Conservation (phyloP, 2,888 invertebrate species). For the Saturnia japonica region DNA sequence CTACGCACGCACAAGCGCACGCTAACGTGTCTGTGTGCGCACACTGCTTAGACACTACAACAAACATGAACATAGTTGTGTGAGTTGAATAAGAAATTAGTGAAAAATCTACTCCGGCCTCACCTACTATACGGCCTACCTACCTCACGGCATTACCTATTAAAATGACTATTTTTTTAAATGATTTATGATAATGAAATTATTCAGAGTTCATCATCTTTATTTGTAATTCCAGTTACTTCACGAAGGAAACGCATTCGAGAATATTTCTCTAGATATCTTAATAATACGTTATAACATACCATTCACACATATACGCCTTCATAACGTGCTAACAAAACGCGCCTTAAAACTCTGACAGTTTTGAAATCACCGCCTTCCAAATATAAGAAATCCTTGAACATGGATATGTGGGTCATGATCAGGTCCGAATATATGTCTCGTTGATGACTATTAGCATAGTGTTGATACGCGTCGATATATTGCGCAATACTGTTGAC, state of each 20-base stretch:
- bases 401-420: conserved; percentile 78
- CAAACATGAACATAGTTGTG: conserved; percentile 38
- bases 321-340: conserved; percentile 59
- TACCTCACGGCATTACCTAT: conserved; percentile 4
- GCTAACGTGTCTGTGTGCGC: conserved; percentile 42
- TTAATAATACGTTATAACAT: conserved; percentile 30
- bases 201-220: neutral
- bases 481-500: conserved; percentile 79
- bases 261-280: conserved; percentile 22
- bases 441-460: conserved; percentile 77
- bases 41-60: conserved; percentile 44
- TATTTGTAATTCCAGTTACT: conserved; percentile 13
- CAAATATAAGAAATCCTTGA: conserved; percentile 82
- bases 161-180: neutral
- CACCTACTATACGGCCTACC: too few species aligned
- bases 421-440: conserved; percentile 75
- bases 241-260: conserved; percentile 46
- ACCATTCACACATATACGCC: conserved; percentile 48
- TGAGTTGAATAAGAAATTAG: conserved; percentile 64
- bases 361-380: conserved; percentile 78
- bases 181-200: neutral
- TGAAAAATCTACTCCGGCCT: conserved; percentile 66
- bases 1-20: conserved; percentile 63
- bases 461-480: conserved; percentile 68
- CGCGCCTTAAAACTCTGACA: conserved; percentile 64